Base-by-base conservation (phyloP, 2,888 invertebrate genomes). In the Stenolophus ochropezus region DNA sequence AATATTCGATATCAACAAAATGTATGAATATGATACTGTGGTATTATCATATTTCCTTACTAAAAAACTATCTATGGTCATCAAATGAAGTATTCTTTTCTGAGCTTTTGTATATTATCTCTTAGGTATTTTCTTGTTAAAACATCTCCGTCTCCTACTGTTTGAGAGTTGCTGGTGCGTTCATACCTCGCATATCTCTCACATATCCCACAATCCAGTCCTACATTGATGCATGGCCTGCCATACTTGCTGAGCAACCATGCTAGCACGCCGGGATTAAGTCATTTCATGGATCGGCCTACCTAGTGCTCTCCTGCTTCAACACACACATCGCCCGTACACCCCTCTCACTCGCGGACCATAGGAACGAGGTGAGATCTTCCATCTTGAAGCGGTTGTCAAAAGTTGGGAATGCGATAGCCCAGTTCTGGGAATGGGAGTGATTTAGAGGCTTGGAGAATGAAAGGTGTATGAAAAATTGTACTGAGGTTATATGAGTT, bases 241-340 rank as follows among this genome's bases (percentile, higher is more conserved):
- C 80, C 80, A 73, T 80, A 56, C 42, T 53, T 61, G 81, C 23
- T 74, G 73, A 73, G 79, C 69, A 69, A 21, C 73, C 81, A 81
- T 81, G 81, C 81, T 74, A 74, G 79, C 71, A 71, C 79, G 79
- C 25, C 71, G 80, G 81, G 75, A 81, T 81, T 81, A 81, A 81
- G 81, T 75, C 81, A 81, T 81, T 81, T 81, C 81, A 81, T 51
- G 81, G 81, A 75, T 73, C 81, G 61, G 81, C 75, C 81, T 81
- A 75, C 81, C 65, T 74, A 65, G 5, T 47, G 4, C 74, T 27
- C 23, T 75, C 81, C 56, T 73, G 1, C 73, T 73, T 23, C 20
- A 21, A 21, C 56, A 47, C 27, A 20, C 27, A 65, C 18, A 4
- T 18, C 42, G n/a, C 4, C 61, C 4, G 5, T 14, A 23, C 25